phyloP scores from a whole-genome alignment of 1,140 invertebrate species.

The Heliconius hewitsoni region DNA sequence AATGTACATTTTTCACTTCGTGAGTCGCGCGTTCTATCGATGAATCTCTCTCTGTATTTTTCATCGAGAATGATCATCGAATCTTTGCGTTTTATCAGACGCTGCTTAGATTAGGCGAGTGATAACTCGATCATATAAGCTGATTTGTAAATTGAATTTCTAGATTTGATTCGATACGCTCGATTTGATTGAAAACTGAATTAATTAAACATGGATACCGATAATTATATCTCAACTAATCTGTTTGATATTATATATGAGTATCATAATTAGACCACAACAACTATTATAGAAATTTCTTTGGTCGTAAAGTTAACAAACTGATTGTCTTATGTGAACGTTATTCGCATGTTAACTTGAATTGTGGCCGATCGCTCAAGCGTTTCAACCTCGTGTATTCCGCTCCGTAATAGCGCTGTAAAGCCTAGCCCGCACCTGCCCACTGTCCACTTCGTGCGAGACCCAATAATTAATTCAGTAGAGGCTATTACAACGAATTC shows the following conservation, averaged over 20 bases:
- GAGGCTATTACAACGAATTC: slow-evolving; percentile 61
- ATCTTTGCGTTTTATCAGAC: slow-evolving; percentile 74
- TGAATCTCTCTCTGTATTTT: slow-evolving; percentile 76
- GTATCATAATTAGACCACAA: slow-evolving; percentile 1
- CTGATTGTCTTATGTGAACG: slow-evolving; percentile 36
- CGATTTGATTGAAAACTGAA: slow-evolving; percentile 72
- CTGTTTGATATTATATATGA: not conserved
- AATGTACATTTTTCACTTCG: slow-evolving; percentile 81
- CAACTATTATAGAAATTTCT: not conserved
- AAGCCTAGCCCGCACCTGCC: slow-evolving; percentile 70
- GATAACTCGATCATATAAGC: slow-evolving; percentile 77
- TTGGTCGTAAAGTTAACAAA: not conserved
- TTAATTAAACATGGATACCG: slow-evolving; percentile 67
- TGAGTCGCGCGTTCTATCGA: slow-evolving; percentile 73
- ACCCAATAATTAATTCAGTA: slow-evolving; percentile 73
- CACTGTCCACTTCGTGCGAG: slow-evolving; percentile 50
- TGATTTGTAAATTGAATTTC: slow-evolving; percentile 78
- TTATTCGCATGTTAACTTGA: slow-evolving; percentile 39
- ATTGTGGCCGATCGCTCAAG: slow-evolving; percentile 57
- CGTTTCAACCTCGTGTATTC: slow-evolving; percentile 57
- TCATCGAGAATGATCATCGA: slow-evolving; percentile 68
- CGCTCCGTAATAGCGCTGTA: slow-evolving; percentile 67
- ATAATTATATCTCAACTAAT: slow-evolving; percentile 55
- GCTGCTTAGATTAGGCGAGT: slow-evolving; percentile 76
- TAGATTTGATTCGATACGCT: slow-evolving; percentile 75